These are phyloP conservation scores for Philypnodon macrostomus DNA, from an alignment of 2,797 vertebrate genomes.

Conservation along the genomic window DNA sequence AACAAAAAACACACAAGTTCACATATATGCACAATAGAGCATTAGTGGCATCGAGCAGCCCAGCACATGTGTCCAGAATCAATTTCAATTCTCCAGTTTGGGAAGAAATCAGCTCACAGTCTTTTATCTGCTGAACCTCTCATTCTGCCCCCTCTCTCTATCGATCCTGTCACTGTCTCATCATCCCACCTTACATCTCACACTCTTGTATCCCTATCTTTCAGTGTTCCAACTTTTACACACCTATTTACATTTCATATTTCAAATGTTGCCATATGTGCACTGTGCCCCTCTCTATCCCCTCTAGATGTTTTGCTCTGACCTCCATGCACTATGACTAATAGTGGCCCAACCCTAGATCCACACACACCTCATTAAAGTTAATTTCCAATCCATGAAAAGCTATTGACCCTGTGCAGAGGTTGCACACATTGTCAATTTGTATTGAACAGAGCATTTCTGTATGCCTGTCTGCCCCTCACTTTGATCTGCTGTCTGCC, in stretches of 20 bases:
- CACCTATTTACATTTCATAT: slow-evolving; percentile 10
- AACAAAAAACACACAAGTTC: slow-evolving; percentile 19
- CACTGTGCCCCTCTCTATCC: not conserved
- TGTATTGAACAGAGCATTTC: slow-evolving; percentile 39
- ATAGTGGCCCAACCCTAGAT: slow-evolving; percentile 7
- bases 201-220: slow-evolving; percentile 9
- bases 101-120: slow-evolving; percentile 60
- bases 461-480: slow-evolving; percentile 35
- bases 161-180: slow-evolving; percentile 60
- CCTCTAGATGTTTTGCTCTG: slow-evolving; percentile 3
- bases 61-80: slow-evolving; percentile 50
- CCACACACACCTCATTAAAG: slow-evolving; percentile 43
- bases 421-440: slow-evolving; percentile 53
- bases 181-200: slow-evolving; percentile 36
- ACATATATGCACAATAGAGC: slow-evolving; percentile 21
- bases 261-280: slow-evolving; percentile 12
- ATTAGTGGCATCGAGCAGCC: too few species aligned
- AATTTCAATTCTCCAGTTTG: slow-evolving; percentile 73
- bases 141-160: slow-evolving; percentile 55
- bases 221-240: slow-evolving; percentile 15
- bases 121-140: slow-evolving; percentile 66
- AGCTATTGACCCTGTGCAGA: slow-evolving; percentile 54
- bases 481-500: slow-evolving; percentile 45
- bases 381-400: slow-evolving; percentile 59
- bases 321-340: slow-evolving; percentile 7